Base-by-base conservation (phyloP, 2,797 vertebrate genomes). In the Eidolon dupreanum region DNA sequence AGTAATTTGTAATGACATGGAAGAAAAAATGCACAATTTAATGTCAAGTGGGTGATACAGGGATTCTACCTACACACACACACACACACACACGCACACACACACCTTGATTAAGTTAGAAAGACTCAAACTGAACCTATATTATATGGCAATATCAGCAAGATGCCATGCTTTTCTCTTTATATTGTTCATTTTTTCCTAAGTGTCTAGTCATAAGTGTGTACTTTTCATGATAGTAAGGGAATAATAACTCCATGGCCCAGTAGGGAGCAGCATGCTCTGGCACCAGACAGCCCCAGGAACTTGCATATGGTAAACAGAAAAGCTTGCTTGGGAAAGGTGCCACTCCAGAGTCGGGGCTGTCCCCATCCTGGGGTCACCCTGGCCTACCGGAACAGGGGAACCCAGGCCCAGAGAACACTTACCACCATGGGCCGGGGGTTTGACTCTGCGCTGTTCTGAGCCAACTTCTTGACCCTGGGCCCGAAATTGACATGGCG, bases 381-480 rank as follows among this genome's bases (percentile, higher is more conserved):
- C 53, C 53, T 11, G 4, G 20, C 59, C 13, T 36, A 20, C 43
- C 38, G 24, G 57, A 41, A 26, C 36, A 28, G 26, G 1, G 79
- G 11, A 7, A 8, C 8, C 53, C 61, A 26, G 70, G 66, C 26
- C n/a, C 31, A 2, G 33, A 0, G 13, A 53, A 5, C 49, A 19
- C 96, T 0, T 97, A 99, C 99, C 98, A 97, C 51, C 24, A 99
- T 78, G 17, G 98, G 98, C 81, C 98, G 96, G 22, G 97, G 90
- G 4, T 96, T 98, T 0, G 51, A 55, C 0, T 98, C 98, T 0
- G 70, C 51, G 0, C 36, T 90, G 57, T 16, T 83, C 16, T 83
- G 7, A 10, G 38, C 26, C 4, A 65, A 3, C 68, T 97, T 97
- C 90, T 98, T 98, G 9, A 85, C n/a, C 77, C 96, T 96, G 46